Evolutionary conservation across 2,888 invertebrate genomes (phyloP).

Genomic region (Bedellia somnulentella): DNA sequence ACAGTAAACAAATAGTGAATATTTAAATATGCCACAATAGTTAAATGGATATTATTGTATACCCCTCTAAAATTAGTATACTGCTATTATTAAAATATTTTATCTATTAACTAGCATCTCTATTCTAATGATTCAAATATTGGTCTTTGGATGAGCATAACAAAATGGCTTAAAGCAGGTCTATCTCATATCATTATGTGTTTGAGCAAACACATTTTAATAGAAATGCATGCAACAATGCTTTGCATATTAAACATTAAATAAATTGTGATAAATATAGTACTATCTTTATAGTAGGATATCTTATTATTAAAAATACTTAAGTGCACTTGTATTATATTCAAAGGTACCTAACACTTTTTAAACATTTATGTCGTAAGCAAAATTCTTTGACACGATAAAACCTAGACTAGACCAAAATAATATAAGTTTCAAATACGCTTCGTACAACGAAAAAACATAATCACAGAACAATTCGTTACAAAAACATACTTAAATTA

Average conservation of each 20-base stretch:
- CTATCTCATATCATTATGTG: no score
- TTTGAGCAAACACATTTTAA: no score
- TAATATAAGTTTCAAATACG: no score
- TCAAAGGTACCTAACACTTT: slow-evolving; percentile 26
- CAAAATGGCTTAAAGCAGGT: no score
- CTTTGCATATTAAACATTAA: no score
- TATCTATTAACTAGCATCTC: slow-evolving; percentile 43
- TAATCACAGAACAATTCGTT: no score
- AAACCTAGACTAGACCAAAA: slow-evolving; percentile 43
- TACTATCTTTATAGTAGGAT: slow-evolving; percentile 32
- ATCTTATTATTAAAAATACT: slow-evolving; percentile 36
- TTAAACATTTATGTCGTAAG: no score
- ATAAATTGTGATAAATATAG: no score
- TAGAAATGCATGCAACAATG: no score
- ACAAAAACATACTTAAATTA: slow-evolving; percentile 16
- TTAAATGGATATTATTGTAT: background rate
- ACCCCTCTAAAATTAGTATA: background rate
- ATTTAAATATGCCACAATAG: slow-evolving; percentile 1
- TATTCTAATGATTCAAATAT: slow-evolving; percentile 50
- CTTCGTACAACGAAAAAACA: no score
- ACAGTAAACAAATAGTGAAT: background rate
- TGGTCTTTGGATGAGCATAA: slow-evolving; percentile 60
- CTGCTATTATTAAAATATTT: slow-evolving; percentile 29
- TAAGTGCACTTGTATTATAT: slow-evolving; percentile 54
- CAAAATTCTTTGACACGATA: no score